Evolutionary conservation across 2,888 invertebrate genomes (phyloP), one percentile per base, ranked within the genome.

Genomic region (Steromphala cineraria): DNA sequence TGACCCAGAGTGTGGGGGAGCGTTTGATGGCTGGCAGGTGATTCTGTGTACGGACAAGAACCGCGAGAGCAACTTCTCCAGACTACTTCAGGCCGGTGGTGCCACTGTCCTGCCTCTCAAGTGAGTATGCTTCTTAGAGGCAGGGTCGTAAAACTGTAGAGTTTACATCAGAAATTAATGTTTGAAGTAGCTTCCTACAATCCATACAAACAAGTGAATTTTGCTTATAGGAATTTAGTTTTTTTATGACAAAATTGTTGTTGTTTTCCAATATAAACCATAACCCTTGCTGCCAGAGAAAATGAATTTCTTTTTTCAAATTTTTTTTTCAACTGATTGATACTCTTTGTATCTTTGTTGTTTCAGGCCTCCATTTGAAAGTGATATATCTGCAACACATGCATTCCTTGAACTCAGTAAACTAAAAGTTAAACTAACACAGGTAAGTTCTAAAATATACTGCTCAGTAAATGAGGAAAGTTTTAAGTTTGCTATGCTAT

Each of bases 41-140:
- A 62, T 96, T 75, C 91, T 96, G 80, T 95, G 95, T 89, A 95
- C 96, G 80, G 95, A 95, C 79, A 21, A 92, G 94, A 8, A 94
- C 95, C 53, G 95, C 95, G 87, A 94, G 95, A 76, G 95, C 94
- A 36, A 95, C 95, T 87, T 95, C 96, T 84, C 94, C 94, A 94
- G 97, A 81, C 95, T 98, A 0, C 95, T 98, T 55, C 94, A 94
- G 79, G 97, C 97, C 0, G 98, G 98, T 0, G 96, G 95, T 0
- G 98, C 97, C 0, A 90, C 90, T 0, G 95, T 97, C 31, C 93
- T 96, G 0, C 94, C 95, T 52, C 94, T 94, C 0, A 94, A 94
- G 95, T 96, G 88, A 93, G 94, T 93, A 83, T 17, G 46, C 17
- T 55, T 53, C 53, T 77, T n/a, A 75, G 21, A 15, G 0, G 19